Evolutionary conservation across 2,797 vertebrate species (phyloP), one percentile per base, ranked within the genome.

Genomic region (Pseudochirops corinnae): DNA sequence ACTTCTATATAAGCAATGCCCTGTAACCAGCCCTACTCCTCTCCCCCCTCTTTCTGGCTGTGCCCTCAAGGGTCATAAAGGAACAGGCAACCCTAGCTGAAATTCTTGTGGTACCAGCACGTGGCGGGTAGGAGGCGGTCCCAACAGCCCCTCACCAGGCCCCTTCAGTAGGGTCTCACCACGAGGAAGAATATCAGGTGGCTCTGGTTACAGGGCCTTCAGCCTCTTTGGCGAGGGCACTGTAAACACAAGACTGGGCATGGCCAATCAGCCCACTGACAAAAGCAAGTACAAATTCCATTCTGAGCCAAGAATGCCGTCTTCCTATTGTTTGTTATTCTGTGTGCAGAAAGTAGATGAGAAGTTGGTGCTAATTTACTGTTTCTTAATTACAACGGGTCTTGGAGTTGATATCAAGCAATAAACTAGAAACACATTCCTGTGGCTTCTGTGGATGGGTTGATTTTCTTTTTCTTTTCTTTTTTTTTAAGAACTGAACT

Each of bases 351-450:
- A 46, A 0, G 0, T 1, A 6, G 24, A 46, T 52, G 56, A 7
- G 16, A 6, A 16, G 67, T 92, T 56, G 13, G 92, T 62, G 9
- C 94, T 96, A 96, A 97, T 97, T 96, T 96, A 39, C 57, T 82
- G 13, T 93, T 97, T 96, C 95, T 91, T 94, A 97, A 93, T 98
- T 96, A 95, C 90, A 16, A 1, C 33, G 33, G 96, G 96, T 96
- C 52, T 55, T 92, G 56, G 74, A 94, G 91, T 95, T 0, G 0
- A 93, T 95, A 93, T 90, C 55, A 92, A 90, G 56, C 55, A 93
- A 13, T 96, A 95, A 96, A 52, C 92, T 95, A 60, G 52, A 92
- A 92, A 94, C 95, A 62, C 94, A 94, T 98, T 98, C 94, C 96
- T 96, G 96, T 95, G 96, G 96, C 92, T 97, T 94, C 52, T 93